These are phyloP conservation scores for Berghia stephanieae DNA, from an alignment of 1,140 invertebrate genomes.

Conservation along the genomic window DNA sequence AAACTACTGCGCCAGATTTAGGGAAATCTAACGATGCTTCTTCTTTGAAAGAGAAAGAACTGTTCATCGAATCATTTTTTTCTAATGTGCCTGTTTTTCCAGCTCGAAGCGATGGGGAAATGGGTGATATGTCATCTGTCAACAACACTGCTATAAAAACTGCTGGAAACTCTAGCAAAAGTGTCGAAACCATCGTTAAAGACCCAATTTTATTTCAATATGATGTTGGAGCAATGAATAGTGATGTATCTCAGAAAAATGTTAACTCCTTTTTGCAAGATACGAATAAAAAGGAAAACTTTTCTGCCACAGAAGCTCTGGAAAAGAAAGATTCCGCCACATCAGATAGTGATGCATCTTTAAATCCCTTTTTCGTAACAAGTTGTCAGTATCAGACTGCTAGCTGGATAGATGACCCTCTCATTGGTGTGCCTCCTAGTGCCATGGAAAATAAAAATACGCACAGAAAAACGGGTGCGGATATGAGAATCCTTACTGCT, in stretches of 20 bases:
- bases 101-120: conserved; percentile 18
- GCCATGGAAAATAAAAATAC: conserved; percentile 59
- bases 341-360: neutral
- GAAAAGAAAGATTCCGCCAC: neutral
- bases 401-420: conserved; percentile 30
- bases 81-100: conserved; percentile 27
- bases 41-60: neutral
- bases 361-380: neutral
- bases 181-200: neutral
- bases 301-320: neutral
- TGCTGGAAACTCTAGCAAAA: neutral
- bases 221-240: neutral
- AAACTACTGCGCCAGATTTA: neutral
- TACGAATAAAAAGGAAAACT: neutral
- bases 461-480: conserved; percentile 58
- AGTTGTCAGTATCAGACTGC: conserved; percentile 29
- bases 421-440: conserved; percentile 21
- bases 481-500: conserved; percentile 53
- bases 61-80: neutral
- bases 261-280: neutral
- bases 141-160: too few relatives aligned
- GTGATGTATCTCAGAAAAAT: conserved; percentile 15
- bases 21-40: neutral
- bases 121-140: too few relatives aligned
- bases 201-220: neutral